These are phyloP conservation scores for Cladorhizidae sp. DNA, from an alignment of 37 sponge, comb jelly and placozoan genomes.

Conservation along the genomic window DNA sequence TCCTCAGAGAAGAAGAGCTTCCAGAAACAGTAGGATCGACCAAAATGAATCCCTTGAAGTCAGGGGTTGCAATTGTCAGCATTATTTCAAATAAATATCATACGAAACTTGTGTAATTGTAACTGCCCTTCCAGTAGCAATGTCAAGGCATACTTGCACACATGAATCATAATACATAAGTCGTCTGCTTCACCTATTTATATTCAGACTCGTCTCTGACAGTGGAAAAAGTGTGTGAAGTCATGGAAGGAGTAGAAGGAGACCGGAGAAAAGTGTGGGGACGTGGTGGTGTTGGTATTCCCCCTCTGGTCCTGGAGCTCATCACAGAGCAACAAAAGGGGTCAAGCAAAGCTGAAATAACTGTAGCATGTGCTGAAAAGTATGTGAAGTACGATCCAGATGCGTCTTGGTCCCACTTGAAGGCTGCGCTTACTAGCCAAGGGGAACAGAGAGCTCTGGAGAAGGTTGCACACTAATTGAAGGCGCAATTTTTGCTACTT, in stretches of 20 bases:
- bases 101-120: too few species aligned
- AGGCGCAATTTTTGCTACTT: neutral
- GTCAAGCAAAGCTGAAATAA: neutral
- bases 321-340: neutral
- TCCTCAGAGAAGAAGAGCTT: too few species aligned
- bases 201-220: neutral
- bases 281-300: neutral
- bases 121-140: too few species aligned
- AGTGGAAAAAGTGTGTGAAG: neutral
- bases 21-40: too few species aligned
- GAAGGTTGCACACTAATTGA: neutral
- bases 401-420: neutral
- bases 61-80: too few species aligned
- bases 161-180: too few species aligned
- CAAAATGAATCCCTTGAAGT: too few species aligned
- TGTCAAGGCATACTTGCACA: too few species aligned
- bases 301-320: neutral
- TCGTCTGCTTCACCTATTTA: too few species aligned
- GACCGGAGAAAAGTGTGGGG: slow-evolving; percentile 7
- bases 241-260: neutral
- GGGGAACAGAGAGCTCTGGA: neutral
- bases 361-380: neutral
- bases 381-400: slow-evolving; percentile 7
- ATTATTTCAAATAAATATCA: too few species aligned
- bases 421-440: neutral